Evolutionary conservation across 2,797 vertebrate genomes (phyloP).

Genomic region (Sarcoramphus papa): DNA sequence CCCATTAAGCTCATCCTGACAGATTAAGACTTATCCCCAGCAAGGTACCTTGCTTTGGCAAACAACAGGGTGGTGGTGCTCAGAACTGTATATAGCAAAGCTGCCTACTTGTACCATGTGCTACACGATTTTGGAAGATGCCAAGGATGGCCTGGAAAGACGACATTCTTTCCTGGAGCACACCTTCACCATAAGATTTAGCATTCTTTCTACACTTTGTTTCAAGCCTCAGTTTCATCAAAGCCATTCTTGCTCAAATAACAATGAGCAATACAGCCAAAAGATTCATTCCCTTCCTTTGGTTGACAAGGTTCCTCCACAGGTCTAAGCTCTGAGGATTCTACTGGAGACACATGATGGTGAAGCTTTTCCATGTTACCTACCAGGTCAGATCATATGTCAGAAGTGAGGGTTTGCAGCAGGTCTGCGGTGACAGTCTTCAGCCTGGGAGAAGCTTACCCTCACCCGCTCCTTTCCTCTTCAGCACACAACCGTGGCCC

Average conservation of each 20-base stretch:
- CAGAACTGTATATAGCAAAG: background rate
- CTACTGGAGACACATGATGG: fast-evolving
- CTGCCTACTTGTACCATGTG: background rate
- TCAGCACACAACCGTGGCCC: background rate
- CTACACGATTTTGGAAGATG: background rate
- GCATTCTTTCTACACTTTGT: fast-evolving
- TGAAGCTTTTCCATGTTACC: fast-evolving
- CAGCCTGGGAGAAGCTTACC: background rate
- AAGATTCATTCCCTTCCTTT: background rate
- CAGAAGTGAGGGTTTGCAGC: background rate
- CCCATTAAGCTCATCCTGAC: background rate
- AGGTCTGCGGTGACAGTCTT: background rate
- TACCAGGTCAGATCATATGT: fast-evolving
- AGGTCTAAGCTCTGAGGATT: background rate
- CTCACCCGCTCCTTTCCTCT: background rate
- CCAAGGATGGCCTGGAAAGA: background rate
- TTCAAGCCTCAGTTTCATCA: background rate
- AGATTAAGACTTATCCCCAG: background rate
- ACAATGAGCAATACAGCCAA: background rate
- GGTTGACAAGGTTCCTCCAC: background rate
- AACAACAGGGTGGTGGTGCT: background rate
- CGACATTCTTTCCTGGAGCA: background rate
- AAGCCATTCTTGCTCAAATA: background rate
- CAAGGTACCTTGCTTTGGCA: background rate
- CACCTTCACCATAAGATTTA: background rate